Evolutionary conservation across 2,797 vertebrate species (phyloP).

Genomic region (Sebastiscus tertius): DNA sequence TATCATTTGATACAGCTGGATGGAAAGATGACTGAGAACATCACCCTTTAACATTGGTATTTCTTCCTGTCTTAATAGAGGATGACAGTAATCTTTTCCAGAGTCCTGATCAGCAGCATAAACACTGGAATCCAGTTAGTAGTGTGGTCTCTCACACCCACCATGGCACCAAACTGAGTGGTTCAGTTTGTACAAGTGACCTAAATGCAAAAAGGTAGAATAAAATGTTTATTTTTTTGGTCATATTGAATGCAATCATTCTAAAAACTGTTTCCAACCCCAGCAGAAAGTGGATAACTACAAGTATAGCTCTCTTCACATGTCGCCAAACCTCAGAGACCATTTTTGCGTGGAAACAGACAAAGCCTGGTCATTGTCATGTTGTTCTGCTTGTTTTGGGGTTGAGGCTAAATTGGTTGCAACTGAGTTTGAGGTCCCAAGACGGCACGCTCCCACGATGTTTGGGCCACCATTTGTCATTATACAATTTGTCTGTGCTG

Average conservation of each 20-base stretch:
- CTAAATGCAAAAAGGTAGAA: conserved; percentile 20
- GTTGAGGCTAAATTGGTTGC: conserved; percentile 78
- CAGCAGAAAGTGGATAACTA: conserved; percentile 59
- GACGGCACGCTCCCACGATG: conserved; percentile 71
- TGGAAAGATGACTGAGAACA: conserved; percentile 43
- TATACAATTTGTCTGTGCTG: conserved; percentile 83
- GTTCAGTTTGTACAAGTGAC: conserved; percentile 26
- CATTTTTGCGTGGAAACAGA: conserved; percentile 68
- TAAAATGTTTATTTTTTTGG: conserved; percentile 25
- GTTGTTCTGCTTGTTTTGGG: conserved; percentile 78
- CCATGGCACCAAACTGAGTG: conserved; percentile 22
- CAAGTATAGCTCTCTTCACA: conserved; percentile 51
- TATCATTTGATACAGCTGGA: conserved; percentile 41
- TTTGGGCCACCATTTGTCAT: conserved; percentile 77
- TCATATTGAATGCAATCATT: conserved; percentile 39
- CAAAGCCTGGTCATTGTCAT: conserved; percentile 78
- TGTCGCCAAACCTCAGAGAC: conserved; percentile 72
- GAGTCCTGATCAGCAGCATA: conserved; percentile 55
- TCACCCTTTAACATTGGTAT: conserved; percentile 78
- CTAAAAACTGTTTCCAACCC: conserved; percentile 47
- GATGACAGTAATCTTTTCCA: conserved; percentile 86
- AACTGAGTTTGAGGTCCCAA: conserved; percentile 76
- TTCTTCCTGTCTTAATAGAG: conserved; percentile 79
- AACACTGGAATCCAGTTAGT: conserved; percentile 55
- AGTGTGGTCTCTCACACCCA: conserved; percentile 25